These are phyloP conservation scores for Sebastes vulpes DNA, from an alignment of 2,797 vertebrate species.

Conservation along the genomic window DNA sequence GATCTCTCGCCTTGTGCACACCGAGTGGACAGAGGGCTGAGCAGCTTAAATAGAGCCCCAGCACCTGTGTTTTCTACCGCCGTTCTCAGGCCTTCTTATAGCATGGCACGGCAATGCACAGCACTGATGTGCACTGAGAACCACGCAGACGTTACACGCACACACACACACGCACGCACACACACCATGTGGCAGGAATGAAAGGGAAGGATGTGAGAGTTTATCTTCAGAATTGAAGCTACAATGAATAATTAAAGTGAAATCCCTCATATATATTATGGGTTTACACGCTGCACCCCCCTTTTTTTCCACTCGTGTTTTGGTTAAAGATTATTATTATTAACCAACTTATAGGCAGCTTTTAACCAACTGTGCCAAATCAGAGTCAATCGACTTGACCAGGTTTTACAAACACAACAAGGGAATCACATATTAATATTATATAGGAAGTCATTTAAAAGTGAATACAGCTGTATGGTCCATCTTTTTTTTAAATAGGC, in stretches of 20 bases:
- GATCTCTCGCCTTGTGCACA: conserved; percentile 84
- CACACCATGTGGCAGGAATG: conserved; percentile 23
- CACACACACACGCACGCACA: conserved; percentile 13
- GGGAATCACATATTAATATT: background rate
- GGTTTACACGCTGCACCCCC: background rate
- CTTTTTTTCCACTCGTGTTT: background rate
- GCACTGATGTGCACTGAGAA: conserved; percentile 37
- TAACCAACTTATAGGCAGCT: background rate
- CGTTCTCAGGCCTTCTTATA: conserved; percentile 78
- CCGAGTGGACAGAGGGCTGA: conserved; percentile 80
- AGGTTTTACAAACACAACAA: background rate
- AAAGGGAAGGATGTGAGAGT: background rate
- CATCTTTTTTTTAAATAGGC: background rate
- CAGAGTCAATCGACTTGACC: background rate
- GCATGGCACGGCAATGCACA: conserved; percentile 46
- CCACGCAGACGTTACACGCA: conserved; percentile 6
- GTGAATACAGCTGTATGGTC: background rate
- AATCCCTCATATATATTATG: background rate
- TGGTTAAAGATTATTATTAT: conserved; percentile 1
- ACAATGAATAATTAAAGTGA: background rate
- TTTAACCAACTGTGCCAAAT: background rate
- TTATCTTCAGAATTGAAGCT: conserved; percentile 10
- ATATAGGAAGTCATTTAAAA: background rate
- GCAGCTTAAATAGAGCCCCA: conserved; percentile 78
- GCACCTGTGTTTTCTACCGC: conserved; percentile 83